A percentile compares a stretch with the other conserved stretches of the same genome.
These are phyloP conservation scores for Pterophyllum scalare DNA, from an alignment of 2,113 vertebrate species.

Conservation along the genomic window DNA sequence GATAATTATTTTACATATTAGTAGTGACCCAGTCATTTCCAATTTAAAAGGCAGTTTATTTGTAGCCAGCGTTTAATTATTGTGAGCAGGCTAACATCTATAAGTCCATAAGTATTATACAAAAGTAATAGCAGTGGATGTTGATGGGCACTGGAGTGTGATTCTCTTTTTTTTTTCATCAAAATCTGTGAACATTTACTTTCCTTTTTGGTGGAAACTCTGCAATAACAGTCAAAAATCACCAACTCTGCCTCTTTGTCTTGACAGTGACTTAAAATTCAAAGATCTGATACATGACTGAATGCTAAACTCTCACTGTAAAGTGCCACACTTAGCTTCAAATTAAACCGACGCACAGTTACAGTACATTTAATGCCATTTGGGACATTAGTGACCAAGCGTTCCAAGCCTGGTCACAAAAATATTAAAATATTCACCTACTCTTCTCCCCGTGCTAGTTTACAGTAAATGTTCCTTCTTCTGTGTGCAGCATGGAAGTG, in stretches of 20 bases:
- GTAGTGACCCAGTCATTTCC: not conserved
- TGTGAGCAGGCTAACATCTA: not conserved
- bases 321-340: not conserved
- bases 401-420: not conserved
- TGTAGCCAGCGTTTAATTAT: not conserved
- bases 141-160: not conserved
- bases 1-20: not conserved
- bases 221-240: not conserved
- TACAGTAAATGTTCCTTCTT: no score
- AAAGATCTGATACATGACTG: not conserved
- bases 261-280: not conserved
- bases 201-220: not conserved
- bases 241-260: not conserved
- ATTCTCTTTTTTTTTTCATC: not conserved
- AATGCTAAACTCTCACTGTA: not conserved
- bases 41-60: not conserved
- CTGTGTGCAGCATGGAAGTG: no score
- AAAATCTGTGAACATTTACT: not conserved
- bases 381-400: not conserved
- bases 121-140: not conserved
- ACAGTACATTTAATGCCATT: conserved; percentile 2
- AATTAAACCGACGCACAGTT: not conserved
- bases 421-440: not conserved
- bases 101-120: not conserved
- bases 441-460: not conserved